These are phyloP conservation scores for Sycophila texana DNA, from an alignment of 2,888 invertebrate genomes.

Conservation along the genomic window DNA sequence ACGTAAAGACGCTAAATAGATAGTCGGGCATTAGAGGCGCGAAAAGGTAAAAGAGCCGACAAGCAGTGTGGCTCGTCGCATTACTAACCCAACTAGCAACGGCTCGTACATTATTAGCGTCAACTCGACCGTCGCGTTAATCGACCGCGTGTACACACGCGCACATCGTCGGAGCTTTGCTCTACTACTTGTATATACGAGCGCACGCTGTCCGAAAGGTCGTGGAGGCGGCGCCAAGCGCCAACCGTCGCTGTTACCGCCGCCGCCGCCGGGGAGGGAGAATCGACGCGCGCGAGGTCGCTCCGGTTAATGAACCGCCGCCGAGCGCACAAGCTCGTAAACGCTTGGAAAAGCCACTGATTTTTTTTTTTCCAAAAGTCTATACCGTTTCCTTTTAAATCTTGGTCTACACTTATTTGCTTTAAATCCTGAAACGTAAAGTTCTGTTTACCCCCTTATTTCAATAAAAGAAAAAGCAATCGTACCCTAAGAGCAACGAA, in stretches of 20 bases:
- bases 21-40: not conserved
- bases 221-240: constrained; percentile 35
- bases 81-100: constrained; percentile 38
- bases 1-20: not conserved
- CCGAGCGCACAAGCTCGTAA: not conserved
- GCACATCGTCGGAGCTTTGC: not conserved
- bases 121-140: constrained; percentile 27
- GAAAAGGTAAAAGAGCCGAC: not conserved
- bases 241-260: not conserved
- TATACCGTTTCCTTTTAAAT: no score
- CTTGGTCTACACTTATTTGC: no score
- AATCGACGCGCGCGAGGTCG: constrained; percentile 47
- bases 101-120: constrained; percentile 36
- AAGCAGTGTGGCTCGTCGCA: not conserved
- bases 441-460: no score
- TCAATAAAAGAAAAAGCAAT: not conserved
- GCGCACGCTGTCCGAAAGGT: constrained; percentile 24
- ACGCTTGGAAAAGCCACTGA: not conserved
- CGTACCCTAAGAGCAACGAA: no score
- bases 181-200: not conserved
- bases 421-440: no score
- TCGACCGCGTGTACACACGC: constrained; percentile 13
- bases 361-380: no score
- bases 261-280: not conserved
- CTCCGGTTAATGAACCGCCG: constrained; percentile 50